Base-by-base conservation (phyloP, 2,113 vertebrate genomes). In the Myiagra hebetior region DNA sequence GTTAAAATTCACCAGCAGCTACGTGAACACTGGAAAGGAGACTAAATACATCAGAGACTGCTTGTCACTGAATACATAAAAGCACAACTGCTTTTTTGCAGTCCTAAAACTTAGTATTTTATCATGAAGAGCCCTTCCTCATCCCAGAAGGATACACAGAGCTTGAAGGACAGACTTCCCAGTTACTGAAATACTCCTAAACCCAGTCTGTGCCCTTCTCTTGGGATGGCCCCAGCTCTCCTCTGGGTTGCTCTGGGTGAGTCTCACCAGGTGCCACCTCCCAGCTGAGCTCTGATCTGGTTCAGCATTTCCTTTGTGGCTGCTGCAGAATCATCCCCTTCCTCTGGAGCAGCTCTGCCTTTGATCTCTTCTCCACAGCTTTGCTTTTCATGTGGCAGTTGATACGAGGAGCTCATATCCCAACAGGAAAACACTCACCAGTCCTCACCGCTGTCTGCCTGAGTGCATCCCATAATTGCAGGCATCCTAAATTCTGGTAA, bases 101-200 rank as follows among this genome's bases (percentile, higher is more conserved):
- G 18, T 4, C 22, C 22, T 7, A 53, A 41, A 72, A 18, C 7
- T 12, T 21, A 4, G 7, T 46, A 5, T 35, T 95, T 64, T 30
- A 31, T 15, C 18, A 2, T 4, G 12, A 73, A 39, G 27, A n/a
- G 13, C 35, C 53, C 28, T n/a, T 33, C n/a, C 79, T 19, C 4
- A 52, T 7, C 42, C 15, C 67, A 86, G 81, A 28, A 44, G 67
- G 44, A 21, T 2, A 7, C 42, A 24, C 22, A 42, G 63, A 41
- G 57, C 67, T 35, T 3, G 55, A 7, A 49, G 39, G 35, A 39
- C 24, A 68, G 33, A 6, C n/a, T 6, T 4, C 7, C 1, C 12
- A 5, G 0, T 2, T 3, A 7, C 0, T 53, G 65, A 17, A 67
- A 41, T 1, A 3, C 44, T 30, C 39, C 50, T 4, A 9, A 53